phyloP scores from a whole-genome alignment of 2,797 vertebrate species.

The Eospalax fontanierii region DNA sequence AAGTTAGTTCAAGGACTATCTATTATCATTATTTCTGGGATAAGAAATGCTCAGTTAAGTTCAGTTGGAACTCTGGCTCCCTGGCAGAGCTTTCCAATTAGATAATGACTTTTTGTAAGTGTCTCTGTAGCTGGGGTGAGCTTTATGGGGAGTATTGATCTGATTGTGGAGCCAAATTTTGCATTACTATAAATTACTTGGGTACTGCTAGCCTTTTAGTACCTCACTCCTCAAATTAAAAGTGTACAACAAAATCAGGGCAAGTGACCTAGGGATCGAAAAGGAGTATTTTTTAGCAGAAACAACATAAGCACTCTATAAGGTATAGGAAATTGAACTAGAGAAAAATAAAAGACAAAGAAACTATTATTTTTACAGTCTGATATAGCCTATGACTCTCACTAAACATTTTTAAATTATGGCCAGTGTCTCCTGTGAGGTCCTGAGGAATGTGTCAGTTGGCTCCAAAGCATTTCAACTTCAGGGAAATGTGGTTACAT shows the following conservation, averaged over 20 bases:
- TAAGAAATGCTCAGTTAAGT: constrained; percentile 55
- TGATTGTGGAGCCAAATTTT: constrained; percentile 74
- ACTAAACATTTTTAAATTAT: constrained; percentile 26
- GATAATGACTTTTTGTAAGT: constrained; percentile 70
- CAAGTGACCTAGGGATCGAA: constrained; percentile 40
- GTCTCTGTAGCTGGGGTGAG: constrained; percentile 34
- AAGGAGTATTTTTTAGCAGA: background rate
- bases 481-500: background rate
- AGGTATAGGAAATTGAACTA: background rate
- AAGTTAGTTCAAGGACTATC: constrained; percentile 54
- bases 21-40: constrained; percentile 39
- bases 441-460: background rate
- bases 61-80: constrained; percentile 62
- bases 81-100: constrained; percentile 73
- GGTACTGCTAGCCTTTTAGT: constrained; percentile 39
- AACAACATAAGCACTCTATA: background rate
- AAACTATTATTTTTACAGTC: background rate
- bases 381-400: background rate
- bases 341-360: constrained; percentile 52
- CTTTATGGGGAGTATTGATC: constrained; percentile 76
- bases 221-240: constrained; percentile 71
- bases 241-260: constrained; percentile 45
- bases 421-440: background rate
- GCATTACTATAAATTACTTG: constrained; percentile 82
- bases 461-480: background rate